Percentiles rank a stretch among this genome's conserved stretches.
phyloP scores from a whole-genome alignment of 2,888 invertebrate species.

The Agriopis marginaria region DNA sequence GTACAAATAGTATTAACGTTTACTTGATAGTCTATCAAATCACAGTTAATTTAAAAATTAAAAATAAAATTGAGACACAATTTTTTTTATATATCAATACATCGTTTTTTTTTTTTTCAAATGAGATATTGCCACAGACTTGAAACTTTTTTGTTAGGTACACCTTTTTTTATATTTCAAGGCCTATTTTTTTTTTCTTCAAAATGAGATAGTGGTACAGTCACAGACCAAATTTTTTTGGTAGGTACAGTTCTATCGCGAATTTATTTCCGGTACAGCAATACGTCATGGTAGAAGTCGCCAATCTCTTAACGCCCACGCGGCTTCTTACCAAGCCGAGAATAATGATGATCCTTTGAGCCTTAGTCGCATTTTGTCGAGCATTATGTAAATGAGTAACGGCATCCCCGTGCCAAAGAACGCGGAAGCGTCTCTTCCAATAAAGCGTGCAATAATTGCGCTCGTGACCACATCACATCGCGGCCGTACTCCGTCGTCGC shows the following conservation, averaged over 20 bases:
- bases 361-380: constrained; percentile 49
- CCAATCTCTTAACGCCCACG: constrained; percentile 36
- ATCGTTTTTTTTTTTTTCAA: too few species aligned
- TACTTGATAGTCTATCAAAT: constrained; percentile 4
- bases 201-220: too few species aligned
- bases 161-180: background rate
- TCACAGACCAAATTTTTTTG: too few species aligned
- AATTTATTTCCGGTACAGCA: constrained; percentile 7
- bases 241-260: background rate
- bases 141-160: background rate
- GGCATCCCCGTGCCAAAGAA: constrained; percentile 67
- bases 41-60: too few species aligned
- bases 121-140: too few species aligned
- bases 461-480: constrained; percentile 57
- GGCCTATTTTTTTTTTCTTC: too few species aligned
- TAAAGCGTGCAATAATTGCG: constrained; percentile 75
- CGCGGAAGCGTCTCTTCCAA: constrained; percentile 79
- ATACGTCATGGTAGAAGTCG: constrained; percentile 27
- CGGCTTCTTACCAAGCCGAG: constrained; percentile 37
- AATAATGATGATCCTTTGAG: constrained; percentile 50
- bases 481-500: constrained; percentile 36
- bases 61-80: background rate
- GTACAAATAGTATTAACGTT: background rate
- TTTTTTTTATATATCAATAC: background rate
- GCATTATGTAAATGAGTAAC: constrained; percentile 68